These are phyloP conservation scores for Oithona nana DNA, from an alignment of 2,888 invertebrate species.

Conservation along the genomic window DNA sequence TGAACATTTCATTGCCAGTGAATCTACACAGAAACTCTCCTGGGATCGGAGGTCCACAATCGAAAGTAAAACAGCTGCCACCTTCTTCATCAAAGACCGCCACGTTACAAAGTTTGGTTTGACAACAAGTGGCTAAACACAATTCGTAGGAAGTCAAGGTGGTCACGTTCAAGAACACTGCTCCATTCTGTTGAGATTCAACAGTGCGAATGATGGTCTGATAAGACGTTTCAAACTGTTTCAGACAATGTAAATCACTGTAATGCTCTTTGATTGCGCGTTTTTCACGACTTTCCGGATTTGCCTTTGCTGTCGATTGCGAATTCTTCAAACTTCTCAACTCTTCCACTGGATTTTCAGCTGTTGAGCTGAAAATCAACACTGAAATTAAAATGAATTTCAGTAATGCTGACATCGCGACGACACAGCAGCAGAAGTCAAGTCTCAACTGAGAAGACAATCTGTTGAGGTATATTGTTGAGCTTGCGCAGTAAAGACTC, in stretches of 20 bases:
- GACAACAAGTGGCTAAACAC: conserved; percentile 67
- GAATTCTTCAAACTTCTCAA: background rate
- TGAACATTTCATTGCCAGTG: conserved; percentile 67
- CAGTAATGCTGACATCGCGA: no score
- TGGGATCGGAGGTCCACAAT: conserved; percentile 52
- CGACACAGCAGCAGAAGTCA: no score
- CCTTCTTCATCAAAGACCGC: conserved; percentile 61
- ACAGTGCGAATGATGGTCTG: conserved; percentile 78
- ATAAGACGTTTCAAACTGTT: conserved; percentile 61
- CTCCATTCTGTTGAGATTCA: conserved; percentile 70
- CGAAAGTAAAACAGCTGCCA: conserved; percentile 75
- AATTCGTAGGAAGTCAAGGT: conserved; percentile 54
- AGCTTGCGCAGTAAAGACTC: no score
- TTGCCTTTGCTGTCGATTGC: background rate
- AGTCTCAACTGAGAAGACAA: no score
- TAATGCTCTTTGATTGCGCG: background rate
- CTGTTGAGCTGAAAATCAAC: no score
- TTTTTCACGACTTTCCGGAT: background rate
- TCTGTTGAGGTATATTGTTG: no score
- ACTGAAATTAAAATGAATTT: no score
- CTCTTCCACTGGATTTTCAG: background rate
- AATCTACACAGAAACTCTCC: conserved; percentile 84
- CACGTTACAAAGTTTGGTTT: conserved; percentile 67
- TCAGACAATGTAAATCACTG: conserved; percentile 34
- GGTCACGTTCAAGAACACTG: conserved; percentile 64